Base-by-base conservation (phyloP, 2,113 vertebrate species). In the Ailurus styani region DNA sequence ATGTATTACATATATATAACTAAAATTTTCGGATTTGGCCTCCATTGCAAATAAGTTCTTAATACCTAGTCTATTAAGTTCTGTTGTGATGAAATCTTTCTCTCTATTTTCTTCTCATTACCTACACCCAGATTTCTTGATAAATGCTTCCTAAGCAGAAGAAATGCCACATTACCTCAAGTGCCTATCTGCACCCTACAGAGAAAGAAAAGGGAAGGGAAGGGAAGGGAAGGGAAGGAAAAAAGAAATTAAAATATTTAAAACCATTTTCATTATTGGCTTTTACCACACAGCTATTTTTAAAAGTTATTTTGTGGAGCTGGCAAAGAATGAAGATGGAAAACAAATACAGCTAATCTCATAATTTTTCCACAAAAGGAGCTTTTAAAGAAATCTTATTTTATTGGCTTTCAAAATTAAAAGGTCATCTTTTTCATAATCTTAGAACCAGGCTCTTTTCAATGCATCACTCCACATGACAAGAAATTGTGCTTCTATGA, bases 381-480 rank as follows among this genome's bases (percentile, higher is more conserved):
- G 1, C 84, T 82, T 93, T 94, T 27, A 87, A 90, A 60, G 31
- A 78, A 88, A 95, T 94, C 25, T 8, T 25, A 31, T 85, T 72
- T 73, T 45, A 98, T 29, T 86, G 54, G 0, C 1, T 98, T 97
- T 97, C 52, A 50, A 83, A 64, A 95, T 94, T 75, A 86, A 96
- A 96, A 97, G 11, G 79, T 75, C 45, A 0, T 95, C 73, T 91
- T 94, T 34, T 8, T 95, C 45, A 64, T 20, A 88, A 17, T 94
- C 66, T 98, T 96, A 95, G 40, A 97, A 78, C 2, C 82, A 77
- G 68, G 1, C 2, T 86, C 17, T 85, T 92, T 94, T 42, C 23
- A 86, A 88, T 52, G 45, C 8, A 11, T 93, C 55, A 54, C n/a
- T 83, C 17, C 17, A 50, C 4, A 47, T 82, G 60, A 94, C 70